These are phyloP conservation scores for Gnathonemus echidnorhynchus DNA, from an alignment of 2,113 vertebrate genomes.

Conservation along the genomic window DNA sequence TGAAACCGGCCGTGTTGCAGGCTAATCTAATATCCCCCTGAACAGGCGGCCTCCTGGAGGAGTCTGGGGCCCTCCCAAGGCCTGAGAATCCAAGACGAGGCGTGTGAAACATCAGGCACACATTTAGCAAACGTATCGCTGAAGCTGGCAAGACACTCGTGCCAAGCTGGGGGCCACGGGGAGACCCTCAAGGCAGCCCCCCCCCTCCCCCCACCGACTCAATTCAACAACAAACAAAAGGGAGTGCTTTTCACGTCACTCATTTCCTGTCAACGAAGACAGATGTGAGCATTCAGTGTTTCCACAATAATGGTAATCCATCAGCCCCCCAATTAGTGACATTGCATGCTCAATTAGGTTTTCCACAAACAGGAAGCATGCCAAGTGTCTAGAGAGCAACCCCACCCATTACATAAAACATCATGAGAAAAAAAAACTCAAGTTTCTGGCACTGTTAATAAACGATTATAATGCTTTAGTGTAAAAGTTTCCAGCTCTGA, in stretches of 20 bases:
- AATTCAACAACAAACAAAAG: conserved; percentile 22
- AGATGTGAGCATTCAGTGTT: conserved; percentile 25
- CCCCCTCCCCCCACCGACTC: background rate
- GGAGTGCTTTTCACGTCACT: conserved; percentile 29
- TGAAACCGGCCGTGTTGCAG: conserved; percentile 22
- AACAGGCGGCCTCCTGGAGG: conserved; percentile 31
- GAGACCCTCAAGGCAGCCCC: conserved; percentile 20
- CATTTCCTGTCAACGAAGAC: conserved; percentile 33
- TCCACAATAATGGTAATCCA: conserved; percentile 33
- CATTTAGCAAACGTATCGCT: conserved; percentile 28
- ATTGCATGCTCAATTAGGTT: conserved; percentile 39
- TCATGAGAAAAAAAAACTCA: background rate
- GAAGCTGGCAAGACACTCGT: conserved; percentile 32
- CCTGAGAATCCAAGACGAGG: conserved; percentile 39
- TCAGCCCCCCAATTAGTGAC: conserved; percentile 36
- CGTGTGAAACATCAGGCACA: conserved; percentile 35
- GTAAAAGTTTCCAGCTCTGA: background rate
- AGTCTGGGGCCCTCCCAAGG: conserved; percentile 36
- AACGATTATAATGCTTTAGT: conserved; percentile 2
- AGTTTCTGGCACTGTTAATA: conserved; percentile 3
- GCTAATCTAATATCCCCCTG: conserved; percentile 29
- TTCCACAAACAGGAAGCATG: conserved; percentile 23
- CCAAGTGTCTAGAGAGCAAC: conserved; percentile 20
- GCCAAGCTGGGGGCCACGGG: conserved; percentile 14
- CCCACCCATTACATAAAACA: background rate